Base-by-base conservation (phyloP, 2,797 vertebrate species). In the Amniataba percoides region DNA sequence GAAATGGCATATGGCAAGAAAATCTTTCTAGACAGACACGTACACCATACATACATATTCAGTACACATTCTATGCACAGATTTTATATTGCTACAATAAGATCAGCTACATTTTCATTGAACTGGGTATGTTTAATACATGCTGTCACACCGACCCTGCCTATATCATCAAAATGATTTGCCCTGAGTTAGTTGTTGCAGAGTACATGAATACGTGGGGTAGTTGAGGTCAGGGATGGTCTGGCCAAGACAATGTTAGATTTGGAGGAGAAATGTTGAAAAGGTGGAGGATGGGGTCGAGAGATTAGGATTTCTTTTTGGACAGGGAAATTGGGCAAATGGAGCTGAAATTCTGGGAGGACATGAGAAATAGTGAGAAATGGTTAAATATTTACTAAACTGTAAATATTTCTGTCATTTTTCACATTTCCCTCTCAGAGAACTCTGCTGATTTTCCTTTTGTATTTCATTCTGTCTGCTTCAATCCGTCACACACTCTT, bases 161-260 rank as follows among this genome's bases (percentile, higher is more conserved):
- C 46, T 71, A 18, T 67, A 34, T 49, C 45, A 48, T 76, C 13
- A 31, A 61, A 43, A 74, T 74, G 64, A 52, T 65, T 34, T 34
- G 48, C 56, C 52, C 66, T 69, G 8, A 62, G 88, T 93, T 93
- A 92, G 92, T 92, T 75, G 78, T 85, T 78, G 84, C 67, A 73
- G 83, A 87, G 66, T 88, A 56, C 76, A 86, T 91, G 90, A 89
- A 83, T 85, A 84, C 68, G 70, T 87, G 89, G 91, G 91, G 85
- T 74, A 71, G 89, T 80, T 82, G 82, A 93, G 90, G 91, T 91
- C 75, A 81, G 89, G 94, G 88, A 77, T 87, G 82, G 86, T 91
- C 65, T 85, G 90, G 77, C 87, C 88, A 71, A 92, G 87, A 92
- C 82, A 40, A 71, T 92, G 86, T 94, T 93, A 94, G 87, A 90